Base-by-base conservation (phyloP, 1,140 invertebrate species). In the Sarcophaga bullata region DNA sequence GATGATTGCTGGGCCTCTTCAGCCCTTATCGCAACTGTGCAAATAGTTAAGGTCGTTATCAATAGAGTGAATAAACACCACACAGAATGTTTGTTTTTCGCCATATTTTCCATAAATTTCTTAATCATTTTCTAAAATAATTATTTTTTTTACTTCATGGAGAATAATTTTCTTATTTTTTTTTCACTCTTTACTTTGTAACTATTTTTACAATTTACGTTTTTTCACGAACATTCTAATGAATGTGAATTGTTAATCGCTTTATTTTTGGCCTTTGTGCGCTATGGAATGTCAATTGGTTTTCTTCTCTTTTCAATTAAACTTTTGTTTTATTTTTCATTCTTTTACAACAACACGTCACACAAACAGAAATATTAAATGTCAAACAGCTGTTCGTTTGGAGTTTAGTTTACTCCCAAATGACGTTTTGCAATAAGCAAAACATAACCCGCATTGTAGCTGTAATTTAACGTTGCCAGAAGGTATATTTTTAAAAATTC, bases 161-260 rank as follows among this genome's bases (percentile, higher is more conserved):
- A 68, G 17, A 52, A 25, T 68, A 0, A 68, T 7, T 19, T 9
- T 19, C 25, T 0, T 68, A 8, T 19, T 68, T 8, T 68, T 37
- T 68, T 25, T 25, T 9, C 17, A 25, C 17, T 8, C 8, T 68
- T 68, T 25, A 7, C 54, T 58, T 58, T 75, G 7, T 37, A 81
- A 54, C 58, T 54, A 3, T n/a, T 37, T 6, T 78, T 52, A 80
- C 15, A 15, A 52, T 47, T 62, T 49, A 25, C 13, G 6, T 10
- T 47, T 47, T 81, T 81, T 81, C 80, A 81, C 52, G 80, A 81
- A 81, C 17, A 58, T 62, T 81, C 80, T 11, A 72, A 6, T 68
- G 37, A 46, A 72, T n/a, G 0, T 68, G 37, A 46, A 72, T n/a
- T 68, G 37, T 78, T 78, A 78, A n/a, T 78, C 75, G 50, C 50